Percentiles rank a stretch among this genome's conserved stretches.
phyloP scores from a whole-genome alignment of 2,797 vertebrate species.

The Mus spretus region DNA sequence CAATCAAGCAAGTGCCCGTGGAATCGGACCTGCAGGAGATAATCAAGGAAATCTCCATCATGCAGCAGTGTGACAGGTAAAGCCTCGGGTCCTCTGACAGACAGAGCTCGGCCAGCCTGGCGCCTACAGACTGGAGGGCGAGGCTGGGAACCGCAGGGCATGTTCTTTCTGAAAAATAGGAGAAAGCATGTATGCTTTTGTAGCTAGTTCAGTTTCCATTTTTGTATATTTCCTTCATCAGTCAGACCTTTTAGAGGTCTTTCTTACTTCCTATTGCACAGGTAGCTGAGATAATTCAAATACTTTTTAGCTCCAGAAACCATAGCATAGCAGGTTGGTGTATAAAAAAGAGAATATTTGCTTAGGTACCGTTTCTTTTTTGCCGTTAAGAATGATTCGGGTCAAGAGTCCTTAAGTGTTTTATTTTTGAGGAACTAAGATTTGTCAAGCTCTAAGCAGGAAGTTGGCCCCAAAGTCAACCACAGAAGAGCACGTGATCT shows the following conservation, averaged over 20 bases:
- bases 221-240: conserved; percentile 8
- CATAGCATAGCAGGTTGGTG: not conserved
- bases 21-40: conserved; percentile 98
- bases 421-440: conserved; percentile 84
- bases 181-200: conserved; percentile 55
- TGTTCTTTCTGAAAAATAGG: conserved; percentile 48
- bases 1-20: conserved; percentile 98
- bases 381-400: conserved; percentile 38
- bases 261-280: conserved; percentile 63
- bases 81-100: not conserved
- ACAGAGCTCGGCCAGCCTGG: conserved; percentile 5
- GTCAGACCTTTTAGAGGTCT: conserved; percentile 44
- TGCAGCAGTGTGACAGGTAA: conserved; percentile 99
- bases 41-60: conserved; percentile 98
- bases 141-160: not conserved
- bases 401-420: conserved; percentile 55
- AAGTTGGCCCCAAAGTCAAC: conserved; percentile 70
- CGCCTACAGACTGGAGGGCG: conserved; percentile 71
- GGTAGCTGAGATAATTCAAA: conserved; percentile 27
- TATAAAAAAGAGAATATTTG: conserved; percentile 54
- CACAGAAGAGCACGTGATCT: conserved; percentile 80
- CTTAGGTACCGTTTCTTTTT: not conserved
- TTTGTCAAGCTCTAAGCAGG: conserved; percentile 79
- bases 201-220: conserved; percentile 47
- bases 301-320: conserved; percentile 33